Percentiles rank a stretch among this genome's conserved stretches.
Conservation (phyloP, 1,140 invertebrate genomes). For the Papilio xuthus region DNA sequence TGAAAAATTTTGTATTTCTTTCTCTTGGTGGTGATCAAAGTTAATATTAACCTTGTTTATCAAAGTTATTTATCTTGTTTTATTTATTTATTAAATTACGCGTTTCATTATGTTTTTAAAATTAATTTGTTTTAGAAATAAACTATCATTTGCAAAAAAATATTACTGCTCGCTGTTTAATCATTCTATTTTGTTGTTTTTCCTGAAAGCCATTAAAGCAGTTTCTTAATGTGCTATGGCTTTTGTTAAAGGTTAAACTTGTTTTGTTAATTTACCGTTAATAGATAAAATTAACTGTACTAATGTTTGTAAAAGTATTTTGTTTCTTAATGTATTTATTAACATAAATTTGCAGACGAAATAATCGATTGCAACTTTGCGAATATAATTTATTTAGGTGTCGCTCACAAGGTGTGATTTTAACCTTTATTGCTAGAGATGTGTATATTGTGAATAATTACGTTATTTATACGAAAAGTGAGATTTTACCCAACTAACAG, state of each 20-base stretch:
- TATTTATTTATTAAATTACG: background rate
- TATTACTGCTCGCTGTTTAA: background rate
- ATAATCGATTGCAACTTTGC: too few relatives aligned
- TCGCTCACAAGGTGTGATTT: too few relatives aligned
- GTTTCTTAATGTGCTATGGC: background rate
- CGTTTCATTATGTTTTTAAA: background rate
- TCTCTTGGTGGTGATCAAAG: too few relatives aligned
- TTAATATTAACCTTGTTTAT: too few relatives aligned
- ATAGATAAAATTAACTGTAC: background rate
- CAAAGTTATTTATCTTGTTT: background rate
- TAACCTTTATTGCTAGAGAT: too few relatives aligned
- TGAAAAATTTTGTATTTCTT: too few relatives aligned
- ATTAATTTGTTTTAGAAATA: background rate
- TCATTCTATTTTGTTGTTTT: background rate
- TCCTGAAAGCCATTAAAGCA: background rate
- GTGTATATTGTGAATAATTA: too few relatives aligned
- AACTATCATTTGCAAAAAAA: background rate
- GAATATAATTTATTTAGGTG: background rate
- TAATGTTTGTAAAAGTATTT: background rate
- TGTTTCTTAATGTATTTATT: background rate
- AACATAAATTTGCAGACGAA: background rate
- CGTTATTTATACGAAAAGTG: too few relatives aligned
- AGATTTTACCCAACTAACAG: too few relatives aligned
- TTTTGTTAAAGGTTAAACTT: too few relatives aligned
- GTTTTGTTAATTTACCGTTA: background rate